Evolutionary conservation across 2,888 invertebrate species (phyloP).

Genomic region (Netelia virgata): DNA sequence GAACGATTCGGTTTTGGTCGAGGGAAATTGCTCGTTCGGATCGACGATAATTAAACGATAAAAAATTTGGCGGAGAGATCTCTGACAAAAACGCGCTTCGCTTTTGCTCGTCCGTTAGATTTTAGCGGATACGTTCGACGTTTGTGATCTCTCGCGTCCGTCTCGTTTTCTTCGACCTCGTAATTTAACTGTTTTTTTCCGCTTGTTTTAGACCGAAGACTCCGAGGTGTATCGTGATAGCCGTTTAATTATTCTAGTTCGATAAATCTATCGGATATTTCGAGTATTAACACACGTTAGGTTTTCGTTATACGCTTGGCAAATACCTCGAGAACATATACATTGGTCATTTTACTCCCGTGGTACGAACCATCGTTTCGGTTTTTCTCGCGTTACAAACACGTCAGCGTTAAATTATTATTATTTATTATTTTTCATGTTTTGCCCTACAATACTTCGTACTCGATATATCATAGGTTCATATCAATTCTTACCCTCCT

Average conservation of each 20-base stretch:
- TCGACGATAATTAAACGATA: not conserved
- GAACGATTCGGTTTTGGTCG: conserved; percentile 10
- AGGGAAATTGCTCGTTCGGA: conserved; percentile 12
- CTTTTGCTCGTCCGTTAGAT: not conserved
- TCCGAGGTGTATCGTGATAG: not conserved
- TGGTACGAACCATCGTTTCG: conserved; percentile 47
- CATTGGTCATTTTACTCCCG: conserved; percentile 74
- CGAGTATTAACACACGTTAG: conserved; percentile 23
- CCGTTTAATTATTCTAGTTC: not conserved
- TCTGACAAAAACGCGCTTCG: not conserved
- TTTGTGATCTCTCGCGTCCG: conserved; percentile 33
- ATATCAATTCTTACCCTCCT: conserved; percentile 70
- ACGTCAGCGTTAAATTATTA: conserved; percentile 27
- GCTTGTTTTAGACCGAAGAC: conserved; percentile 1
- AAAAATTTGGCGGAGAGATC: not conserved
- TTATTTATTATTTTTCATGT: conserved; percentile 20
- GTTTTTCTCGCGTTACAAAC: conserved; percentile 54
- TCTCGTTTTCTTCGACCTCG: not conserved
- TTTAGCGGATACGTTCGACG: conserved; percentile 23
- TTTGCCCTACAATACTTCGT: conserved; percentile 51
- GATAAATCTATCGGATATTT: conserved; percentile 51
- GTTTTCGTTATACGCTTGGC: conserved; percentile 67
- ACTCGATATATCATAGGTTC: conserved; percentile 71
- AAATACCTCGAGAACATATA: conserved; percentile 70
- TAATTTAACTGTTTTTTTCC: conserved; percentile 13